A percentile compares a stretch with the other conserved stretches of the same genome.
Conservation (phyloP, 2,113 vertebrate species). For the Chascanopsetta lugubris region DNA sequence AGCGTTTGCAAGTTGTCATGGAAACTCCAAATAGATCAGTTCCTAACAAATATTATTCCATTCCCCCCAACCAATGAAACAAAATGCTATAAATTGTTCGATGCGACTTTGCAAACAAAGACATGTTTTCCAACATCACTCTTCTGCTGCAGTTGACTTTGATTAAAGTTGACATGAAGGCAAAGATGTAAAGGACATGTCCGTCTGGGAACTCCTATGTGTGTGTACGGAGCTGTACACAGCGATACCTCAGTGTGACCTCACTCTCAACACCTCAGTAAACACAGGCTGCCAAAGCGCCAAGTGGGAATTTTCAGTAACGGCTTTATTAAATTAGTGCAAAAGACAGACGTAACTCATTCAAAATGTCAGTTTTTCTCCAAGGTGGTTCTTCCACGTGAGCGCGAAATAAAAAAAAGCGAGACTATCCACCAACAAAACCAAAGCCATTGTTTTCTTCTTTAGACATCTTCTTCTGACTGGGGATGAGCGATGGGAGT, state of each 20-base stretch:
- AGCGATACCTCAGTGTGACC: too few species aligned
- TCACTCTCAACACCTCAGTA: too few species aligned
- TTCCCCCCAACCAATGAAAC: too few species aligned
- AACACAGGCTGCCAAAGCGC: slow-evolving; percentile 31
- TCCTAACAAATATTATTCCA: too few species aligned
- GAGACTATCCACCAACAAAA: slow-evolving; percentile 70
- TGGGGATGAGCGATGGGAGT: slow-evolving; percentile 35
- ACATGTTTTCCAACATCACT: too few species aligned
- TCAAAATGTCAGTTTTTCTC: slow-evolving; percentile 83
- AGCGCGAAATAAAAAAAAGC: slow-evolving; percentile 61
- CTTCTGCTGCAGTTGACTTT: too few species aligned
- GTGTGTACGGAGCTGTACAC: not conserved
- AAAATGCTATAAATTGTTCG: too few species aligned
- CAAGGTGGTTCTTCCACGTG: slow-evolving; percentile 67
- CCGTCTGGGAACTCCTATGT: not conserved
- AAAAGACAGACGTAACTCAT: slow-evolving; percentile 87
- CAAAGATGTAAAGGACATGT: not conserved
- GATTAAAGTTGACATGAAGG: too few species aligned
- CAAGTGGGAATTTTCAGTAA: slow-evolving; percentile 81
- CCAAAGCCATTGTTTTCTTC: slow-evolving; percentile 68
- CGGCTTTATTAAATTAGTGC: slow-evolving; percentile 89
- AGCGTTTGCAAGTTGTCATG: too few species aligned
- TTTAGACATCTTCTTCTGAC: slow-evolving; percentile 61
- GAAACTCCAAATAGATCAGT: too few species aligned
- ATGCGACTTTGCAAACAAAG: too few species aligned